These are phyloP conservation scores for Psittacara wagleri DNA, from an alignment of 2,113 vertebrate genomes.

Conservation along the genomic window DNA sequence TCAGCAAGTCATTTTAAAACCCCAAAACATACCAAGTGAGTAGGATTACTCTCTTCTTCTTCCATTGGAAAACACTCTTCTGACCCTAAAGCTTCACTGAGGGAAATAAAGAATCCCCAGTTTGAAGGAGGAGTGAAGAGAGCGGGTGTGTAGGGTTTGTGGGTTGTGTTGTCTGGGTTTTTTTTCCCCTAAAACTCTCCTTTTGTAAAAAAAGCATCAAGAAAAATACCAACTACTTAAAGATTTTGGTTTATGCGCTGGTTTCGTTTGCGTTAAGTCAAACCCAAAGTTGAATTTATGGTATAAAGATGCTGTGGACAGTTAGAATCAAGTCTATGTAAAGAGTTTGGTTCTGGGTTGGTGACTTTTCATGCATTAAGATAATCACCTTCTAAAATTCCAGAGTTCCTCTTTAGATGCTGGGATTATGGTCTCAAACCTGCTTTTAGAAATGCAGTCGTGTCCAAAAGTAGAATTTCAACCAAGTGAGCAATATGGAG, in stretches of 20 bases:
- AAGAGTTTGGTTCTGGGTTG: not conserved
- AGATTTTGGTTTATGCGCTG: not conserved
- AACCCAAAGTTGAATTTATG: not conserved
- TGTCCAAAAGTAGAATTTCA: slow-evolving; percentile 80
- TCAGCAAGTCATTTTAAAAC: not conserved
- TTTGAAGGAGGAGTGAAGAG: not conserved
- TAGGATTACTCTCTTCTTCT: not conserved
- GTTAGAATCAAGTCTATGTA: not conserved
- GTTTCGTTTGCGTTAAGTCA: not conserved
- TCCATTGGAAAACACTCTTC: not conserved
- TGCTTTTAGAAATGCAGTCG: slow-evolving; percentile 80
- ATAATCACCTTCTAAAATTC: slow-evolving; percentile 12
- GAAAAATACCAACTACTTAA: not conserved
- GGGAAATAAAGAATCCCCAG: not conserved
- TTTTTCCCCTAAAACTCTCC: not conserved
- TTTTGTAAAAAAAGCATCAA: not conserved
- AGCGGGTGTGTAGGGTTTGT: not conserved
- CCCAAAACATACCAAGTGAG: not conserved
- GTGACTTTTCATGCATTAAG: not conserved
- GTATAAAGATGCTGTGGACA: not conserved
- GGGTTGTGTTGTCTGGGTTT: not conserved
- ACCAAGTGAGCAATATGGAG: slow-evolving; percentile 78
- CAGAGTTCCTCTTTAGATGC: slow-evolving; percentile 84
- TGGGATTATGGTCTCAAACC: slow-evolving; percentile 78
- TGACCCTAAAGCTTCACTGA: not conserved